Evolutionary conservation across 2,113 vertebrate species (phyloP), one percentile per base, ranked within the genome.

Genomic region (Channa argus): DNA sequence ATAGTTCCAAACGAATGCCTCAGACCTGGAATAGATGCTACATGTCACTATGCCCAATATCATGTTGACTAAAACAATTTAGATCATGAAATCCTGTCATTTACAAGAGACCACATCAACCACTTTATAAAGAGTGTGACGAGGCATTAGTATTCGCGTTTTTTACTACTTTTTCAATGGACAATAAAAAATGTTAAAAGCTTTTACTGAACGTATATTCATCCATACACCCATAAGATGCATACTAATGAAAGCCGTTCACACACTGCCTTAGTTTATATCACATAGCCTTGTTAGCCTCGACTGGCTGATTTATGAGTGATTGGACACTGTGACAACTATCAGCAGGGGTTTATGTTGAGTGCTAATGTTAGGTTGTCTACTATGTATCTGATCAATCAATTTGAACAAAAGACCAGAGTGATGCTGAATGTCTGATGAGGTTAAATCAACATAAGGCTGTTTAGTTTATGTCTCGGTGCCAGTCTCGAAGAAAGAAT

Each of bases 361-460:
- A 79, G 78, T 91, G 70, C 36, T 5, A 33, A 66, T 82, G 52
- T 70, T 53, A 6, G 15, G n/a, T 24, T 6, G 59, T 77, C 82
- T 69, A 53, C 70, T 50, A 33, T 56, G 65, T 73, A 77, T 82
- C 82, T 82, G 67, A 91, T 92, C 73, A 85, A 88, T 91, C 84
- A 88, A 86, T 61, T n/a, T 49, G 12, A 72, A 87, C 89, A 87
- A 89, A 86, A 72, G 85, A 50, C 59, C 69, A 54, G 54, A 61
- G 59, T 69, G 46, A 54, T 85, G 46, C 60, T 75, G 83, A 85
- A 87, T 85, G 82, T 89, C 80, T 86, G 87, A 87, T 84, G 84
- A 81, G 24, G 24, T 51, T 3, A 63, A 80, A 80, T 82, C 71
- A 60, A 52, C 74, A 83, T 62, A 81, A 78, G 77, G 73, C 63